Conservation (phyloP, 2,888 invertebrate genomes). For the Drosophila bunnanda region DNA sequence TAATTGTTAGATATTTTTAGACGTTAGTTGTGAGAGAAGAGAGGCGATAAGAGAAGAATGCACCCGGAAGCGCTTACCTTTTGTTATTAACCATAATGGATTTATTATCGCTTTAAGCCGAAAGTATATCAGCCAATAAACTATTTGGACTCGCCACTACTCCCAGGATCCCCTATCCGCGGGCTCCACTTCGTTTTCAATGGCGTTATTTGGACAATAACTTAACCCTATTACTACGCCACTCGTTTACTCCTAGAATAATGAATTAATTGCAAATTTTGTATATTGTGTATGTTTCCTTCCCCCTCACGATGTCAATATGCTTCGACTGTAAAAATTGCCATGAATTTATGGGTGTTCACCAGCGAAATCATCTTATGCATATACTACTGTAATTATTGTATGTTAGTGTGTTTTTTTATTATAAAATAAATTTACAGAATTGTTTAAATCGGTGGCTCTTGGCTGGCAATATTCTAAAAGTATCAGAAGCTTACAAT, state of each 20-base stretch:
- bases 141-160: conserved; percentile 41
- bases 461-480: background rate
- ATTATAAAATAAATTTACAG: conserved; percentile 63
- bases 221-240: conserved; percentile 22
- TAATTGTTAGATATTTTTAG: conserved; percentile 74
- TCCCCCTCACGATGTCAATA: conserved; percentile 23
- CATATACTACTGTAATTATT: conserved; percentile 41
- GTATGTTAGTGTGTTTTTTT: conserved; percentile 63
- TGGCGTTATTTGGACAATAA: conserved; percentile 66
- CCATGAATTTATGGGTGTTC: conserved; percentile 53
- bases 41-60: conserved; percentile 25
- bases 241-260: conserved; percentile 32
- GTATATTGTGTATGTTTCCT: conserved; percentile 33
- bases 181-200: conserved; percentile 40
- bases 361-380: conserved; percentile 43
- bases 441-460: conserved; percentile 21
- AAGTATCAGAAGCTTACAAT: too few species aligned
- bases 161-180: conserved; percentile 21
- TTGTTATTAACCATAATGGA: conserved; percentile 67
- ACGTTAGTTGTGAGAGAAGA: conserved; percentile 55
- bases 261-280: conserved; percentile 19
- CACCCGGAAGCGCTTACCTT: conserved; percentile 49
- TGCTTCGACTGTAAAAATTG: conserved; percentile 42
- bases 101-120: conserved; percentile 61
- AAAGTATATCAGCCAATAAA: conserved; percentile 55